Percentiles rank a stretch among this genome's conserved stretches.
phyloP scores from a whole-genome alignment of 2,888 invertebrate species.

The Tryphoninae sp. region DNA sequence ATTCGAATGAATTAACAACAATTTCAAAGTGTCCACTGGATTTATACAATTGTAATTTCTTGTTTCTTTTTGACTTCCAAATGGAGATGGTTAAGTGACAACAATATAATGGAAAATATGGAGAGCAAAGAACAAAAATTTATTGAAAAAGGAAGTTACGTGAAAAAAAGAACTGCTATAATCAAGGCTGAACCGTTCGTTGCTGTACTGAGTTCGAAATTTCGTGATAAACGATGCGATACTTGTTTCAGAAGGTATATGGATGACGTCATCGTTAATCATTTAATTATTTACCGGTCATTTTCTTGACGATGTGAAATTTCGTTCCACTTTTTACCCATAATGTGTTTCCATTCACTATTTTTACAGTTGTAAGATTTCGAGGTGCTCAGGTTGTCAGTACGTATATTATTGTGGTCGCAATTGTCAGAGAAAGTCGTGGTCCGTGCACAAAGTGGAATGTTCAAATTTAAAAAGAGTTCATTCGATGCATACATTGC shows the following conservation, averaged over 20 bases:
- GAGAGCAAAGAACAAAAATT: slow-evolving; percentile 28
- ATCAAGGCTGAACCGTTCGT: slow-evolving; percentile 89
- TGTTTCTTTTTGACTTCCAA: not conserved
- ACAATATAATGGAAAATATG: slow-evolving; percentile 26
- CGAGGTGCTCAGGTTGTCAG: slow-evolving; percentile 92
- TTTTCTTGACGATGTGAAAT: not conserved
- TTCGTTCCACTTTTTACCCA: not conserved
- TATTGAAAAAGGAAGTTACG: slow-evolving; percentile 42
- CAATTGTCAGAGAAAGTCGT: slow-evolving; percentile 90
- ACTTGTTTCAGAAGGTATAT: slow-evolving; percentile 83
- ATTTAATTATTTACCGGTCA: too few species aligned
- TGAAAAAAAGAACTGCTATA: slow-evolving; percentile 86
- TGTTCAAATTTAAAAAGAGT: slow-evolving; percentile 89
- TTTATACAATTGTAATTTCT: not conserved
- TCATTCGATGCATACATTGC: slow-evolving; percentile 86
- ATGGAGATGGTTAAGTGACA: not conserved
- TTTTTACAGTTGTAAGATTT: slow-evolving; percentile 85
- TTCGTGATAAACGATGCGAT: slow-evolving; percentile 88
- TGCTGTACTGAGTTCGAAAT: slow-evolving; percentile 87
- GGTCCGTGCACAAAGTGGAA: slow-evolving; percentile 92
- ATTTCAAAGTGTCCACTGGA: not conserved
- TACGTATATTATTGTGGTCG: slow-evolving; percentile 92
- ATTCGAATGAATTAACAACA: not conserved
- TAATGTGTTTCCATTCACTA: not conserved
- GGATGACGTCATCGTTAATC: too few species aligned